Evolutionary conservation across 2,113 vertebrate species (phyloP).

Genomic region (Tragulus kanchil): DNA sequence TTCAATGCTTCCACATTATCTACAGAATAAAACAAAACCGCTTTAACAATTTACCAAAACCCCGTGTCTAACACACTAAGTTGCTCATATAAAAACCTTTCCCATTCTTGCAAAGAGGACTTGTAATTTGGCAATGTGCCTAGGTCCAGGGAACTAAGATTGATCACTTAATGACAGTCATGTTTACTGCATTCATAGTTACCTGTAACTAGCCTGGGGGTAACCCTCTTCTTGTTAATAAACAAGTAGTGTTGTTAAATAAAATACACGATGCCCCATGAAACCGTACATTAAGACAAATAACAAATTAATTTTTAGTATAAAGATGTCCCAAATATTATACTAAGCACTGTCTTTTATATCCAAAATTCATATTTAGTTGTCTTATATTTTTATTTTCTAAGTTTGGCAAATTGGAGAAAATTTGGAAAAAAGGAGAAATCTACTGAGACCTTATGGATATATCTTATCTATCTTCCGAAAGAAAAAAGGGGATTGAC

Average conservation of each 20-base stretch:
- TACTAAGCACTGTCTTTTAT: background rate
- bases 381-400: background rate
- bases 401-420: background rate
- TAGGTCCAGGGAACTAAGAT: background rate
- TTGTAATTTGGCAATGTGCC: background rate
- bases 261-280: background rate
- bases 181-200: fast-evolving
- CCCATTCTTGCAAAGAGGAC: fast-evolving
- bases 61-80: background rate
- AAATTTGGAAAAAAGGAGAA: background rate
- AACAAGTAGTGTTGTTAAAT: background rate
- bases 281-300: background rate
- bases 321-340: background rate
- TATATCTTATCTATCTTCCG: background rate
- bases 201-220: fast-evolving
- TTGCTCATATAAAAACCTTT: background rate
- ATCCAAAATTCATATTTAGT: background rate
- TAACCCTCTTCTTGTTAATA: too few relatives aligned
- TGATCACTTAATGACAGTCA: background rate
- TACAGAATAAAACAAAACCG: background rate
- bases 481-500: background rate
- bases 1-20: background rate
- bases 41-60: background rate
- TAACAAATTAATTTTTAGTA: background rate
- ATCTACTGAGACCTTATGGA: background rate